Evolutionary conservation across 2,113 vertebrate genomes (phyloP).

Genomic region (Petrocephalus zakoni): DNA sequence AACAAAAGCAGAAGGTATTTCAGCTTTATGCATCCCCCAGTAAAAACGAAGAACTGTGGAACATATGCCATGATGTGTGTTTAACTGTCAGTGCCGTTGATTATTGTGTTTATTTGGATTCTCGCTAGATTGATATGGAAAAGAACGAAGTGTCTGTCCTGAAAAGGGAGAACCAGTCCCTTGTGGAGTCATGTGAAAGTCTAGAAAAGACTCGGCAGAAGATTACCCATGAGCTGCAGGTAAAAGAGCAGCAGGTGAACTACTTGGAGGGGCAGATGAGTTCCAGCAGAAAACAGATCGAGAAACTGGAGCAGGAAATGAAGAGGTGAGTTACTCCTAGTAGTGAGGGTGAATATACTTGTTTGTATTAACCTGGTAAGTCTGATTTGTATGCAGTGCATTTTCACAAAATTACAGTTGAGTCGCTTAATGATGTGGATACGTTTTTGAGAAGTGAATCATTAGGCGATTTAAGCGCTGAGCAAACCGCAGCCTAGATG

Average conservation of each 20-base stretch:
- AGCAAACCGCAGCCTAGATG: not conserved
- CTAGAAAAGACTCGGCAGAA: constrained; percentile 81
- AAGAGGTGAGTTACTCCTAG: constrained; percentile 66
- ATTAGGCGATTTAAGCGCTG: not conserved
- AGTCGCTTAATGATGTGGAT: not conserved
- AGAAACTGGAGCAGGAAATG: constrained; percentile 81
- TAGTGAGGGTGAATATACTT: not conserved
- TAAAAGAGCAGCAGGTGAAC: constrained; percentile 82
- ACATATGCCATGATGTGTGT: not conserved
- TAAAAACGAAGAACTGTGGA: not conserved
- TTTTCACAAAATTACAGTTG: not conserved
- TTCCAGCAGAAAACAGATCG: constrained; percentile 73
- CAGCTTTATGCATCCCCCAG: not conserved
- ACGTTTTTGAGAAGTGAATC: not conserved
- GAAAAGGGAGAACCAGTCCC: constrained; percentile 81
- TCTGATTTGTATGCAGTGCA: not conserved
- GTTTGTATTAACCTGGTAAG: not conserved
- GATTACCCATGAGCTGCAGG: constrained; percentile 72
- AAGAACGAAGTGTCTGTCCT: constrained; percentile 70
- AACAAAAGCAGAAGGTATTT: constrained; percentile 86
- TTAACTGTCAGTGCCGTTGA: not conserved
- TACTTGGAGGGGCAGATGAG: constrained; percentile 82
- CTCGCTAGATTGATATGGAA: constrained; percentile 74
- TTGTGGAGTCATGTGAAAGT: constrained; percentile 80
- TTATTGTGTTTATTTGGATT: not conserved